A percentile compares a stretch with the other conserved stretches of the same genome.
These are phyloP conservation scores for Leucophenga montana DNA, from an alignment of 2,888 invertebrate genomes.

Conservation along the genomic window DNA sequence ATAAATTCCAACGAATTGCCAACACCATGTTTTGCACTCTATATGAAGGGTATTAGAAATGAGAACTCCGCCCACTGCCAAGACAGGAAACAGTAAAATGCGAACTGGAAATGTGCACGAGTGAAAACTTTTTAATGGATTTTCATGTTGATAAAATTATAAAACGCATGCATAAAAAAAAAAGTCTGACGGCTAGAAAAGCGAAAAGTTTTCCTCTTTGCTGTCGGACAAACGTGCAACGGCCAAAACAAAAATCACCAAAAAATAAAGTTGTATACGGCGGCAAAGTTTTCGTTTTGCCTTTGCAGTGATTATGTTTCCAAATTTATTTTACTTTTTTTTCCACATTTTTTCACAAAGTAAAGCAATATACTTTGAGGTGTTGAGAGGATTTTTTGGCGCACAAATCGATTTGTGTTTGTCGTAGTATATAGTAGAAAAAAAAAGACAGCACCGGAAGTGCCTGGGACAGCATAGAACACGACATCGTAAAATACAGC, in stretches of 20 bases:
- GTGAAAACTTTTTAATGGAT: constrained; percentile 65
- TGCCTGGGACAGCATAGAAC: not conserved
- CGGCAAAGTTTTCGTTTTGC: not conserved
- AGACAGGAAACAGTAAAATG: not conserved
- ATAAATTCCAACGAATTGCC: too few species aligned
- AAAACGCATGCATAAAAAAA: constrained; percentile 42
- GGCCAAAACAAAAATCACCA: not conserved
- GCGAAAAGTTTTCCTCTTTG: too few species aligned
- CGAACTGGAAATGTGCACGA: constrained; percentile 43
- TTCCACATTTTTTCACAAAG: not conserved
- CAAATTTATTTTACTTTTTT: not conserved
- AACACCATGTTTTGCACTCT: too few species aligned
- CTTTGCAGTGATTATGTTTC: constrained; percentile 1
- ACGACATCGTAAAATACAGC: not conserved
- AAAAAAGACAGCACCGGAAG: not conserved
- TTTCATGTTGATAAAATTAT: constrained; percentile 63
- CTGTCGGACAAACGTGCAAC: constrained; percentile 3
- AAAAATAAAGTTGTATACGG: constrained; percentile 1
- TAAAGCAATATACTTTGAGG: constrained; percentile 6
- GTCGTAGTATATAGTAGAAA: too few species aligned
- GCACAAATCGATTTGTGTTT: constrained; percentile 21
- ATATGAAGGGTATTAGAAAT: too few species aligned
- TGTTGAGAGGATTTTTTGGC: constrained; percentile 20
- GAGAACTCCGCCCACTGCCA: too few species aligned
- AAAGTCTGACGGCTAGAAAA: constrained; percentile 3